A percentile compares a stretch with the other conserved stretches of the same genome.
Evolutionary conservation across 1,140 invertebrate species (phyloP).

Genomic region (Stenopsyche tienmushanensis): DNA sequence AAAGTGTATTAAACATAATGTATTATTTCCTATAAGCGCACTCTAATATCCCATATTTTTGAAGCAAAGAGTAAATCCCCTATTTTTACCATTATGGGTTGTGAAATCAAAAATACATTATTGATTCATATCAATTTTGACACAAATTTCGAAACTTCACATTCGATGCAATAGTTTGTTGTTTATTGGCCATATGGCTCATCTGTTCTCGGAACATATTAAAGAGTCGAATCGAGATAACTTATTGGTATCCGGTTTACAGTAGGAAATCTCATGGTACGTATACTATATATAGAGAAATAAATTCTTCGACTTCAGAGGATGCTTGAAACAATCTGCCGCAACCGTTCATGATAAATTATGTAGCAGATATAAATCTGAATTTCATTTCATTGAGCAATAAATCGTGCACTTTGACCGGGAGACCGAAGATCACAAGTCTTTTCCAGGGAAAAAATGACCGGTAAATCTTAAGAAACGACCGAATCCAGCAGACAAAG

Average conservation of each 20-base stretch:
- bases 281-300: background rate
- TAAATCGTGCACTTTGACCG: constrained; percentile 23
- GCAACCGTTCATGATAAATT: constrained; percentile 24
- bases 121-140: too few relatives aligned
- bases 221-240: too few relatives aligned
- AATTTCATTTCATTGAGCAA: constrained; percentile 27
- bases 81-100: background rate
- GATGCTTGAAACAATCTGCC: constrained; percentile 24
- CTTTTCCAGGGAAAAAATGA: constrained; percentile 19
- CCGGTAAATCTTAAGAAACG: constrained; percentile 21
- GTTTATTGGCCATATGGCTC: too few relatives aligned
- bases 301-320: background rate
- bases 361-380: constrained; percentile 26
- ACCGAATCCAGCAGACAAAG: constrained; percentile 6
- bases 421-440: constrained; percentile 7
- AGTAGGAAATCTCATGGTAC: background rate
- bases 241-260: too few relatives aligned
- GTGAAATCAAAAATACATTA: too few relatives aligned
- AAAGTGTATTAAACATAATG: too few relatives aligned
- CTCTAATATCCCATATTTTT: too few relatives aligned
- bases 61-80: background rate
- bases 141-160: background rate
- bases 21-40: too few relatives aligned
- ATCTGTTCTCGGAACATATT: too few relatives aligned
- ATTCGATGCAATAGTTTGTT: background rate